Conservation (phyloP, 30 jellyfish, hydroid and myxozoan species). For the Catostylus mosaicus region DNA sequence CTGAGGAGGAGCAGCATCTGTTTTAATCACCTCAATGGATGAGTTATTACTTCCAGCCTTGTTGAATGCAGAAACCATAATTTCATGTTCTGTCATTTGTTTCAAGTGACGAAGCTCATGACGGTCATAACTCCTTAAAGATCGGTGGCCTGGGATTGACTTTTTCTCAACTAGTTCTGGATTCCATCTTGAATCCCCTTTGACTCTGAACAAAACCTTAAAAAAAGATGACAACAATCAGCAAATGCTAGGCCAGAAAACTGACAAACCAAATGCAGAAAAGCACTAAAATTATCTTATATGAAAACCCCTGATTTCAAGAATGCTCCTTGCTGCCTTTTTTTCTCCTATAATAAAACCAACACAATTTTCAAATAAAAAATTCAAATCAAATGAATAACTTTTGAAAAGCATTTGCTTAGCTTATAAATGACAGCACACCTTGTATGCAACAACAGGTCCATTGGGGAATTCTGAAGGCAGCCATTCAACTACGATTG, state of each 20-base stretch:
- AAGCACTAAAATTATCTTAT: no score
- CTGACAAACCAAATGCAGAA: no score
- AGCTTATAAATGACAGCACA: no score
- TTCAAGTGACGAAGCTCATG: background rate
- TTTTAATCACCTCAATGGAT: background rate
- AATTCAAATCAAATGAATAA: no score
- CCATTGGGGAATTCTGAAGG: conserved; percentile 48
- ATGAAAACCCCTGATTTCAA: no score
- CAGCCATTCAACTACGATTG: conserved; percentile 50
- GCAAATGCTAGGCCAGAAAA: background rate
- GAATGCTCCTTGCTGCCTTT: no score
- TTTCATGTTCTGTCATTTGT: conserved; percentile 2
- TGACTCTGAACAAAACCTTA: background rate
- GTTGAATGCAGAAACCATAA: conserved; percentile 37
- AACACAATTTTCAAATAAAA: no score
- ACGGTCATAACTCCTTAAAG: background rate
- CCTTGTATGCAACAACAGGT: conserved; percentile 57
- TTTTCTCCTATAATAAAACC: no score
- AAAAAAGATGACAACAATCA: background rate
- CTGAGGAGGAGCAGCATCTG: conserved; percentile 53
- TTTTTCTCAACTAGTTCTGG: no score
- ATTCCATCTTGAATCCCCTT: conserved; percentile 15
- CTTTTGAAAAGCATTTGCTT: no score
- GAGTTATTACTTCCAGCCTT: conserved; percentile 25
- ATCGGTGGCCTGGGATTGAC: background rate